A percentile compares a stretch with the other conserved stretches of the same genome.
These are phyloP conservation scores for Brenthis ino DNA, from an alignment of 2,888 invertebrate species.

Conservation along the genomic window DNA sequence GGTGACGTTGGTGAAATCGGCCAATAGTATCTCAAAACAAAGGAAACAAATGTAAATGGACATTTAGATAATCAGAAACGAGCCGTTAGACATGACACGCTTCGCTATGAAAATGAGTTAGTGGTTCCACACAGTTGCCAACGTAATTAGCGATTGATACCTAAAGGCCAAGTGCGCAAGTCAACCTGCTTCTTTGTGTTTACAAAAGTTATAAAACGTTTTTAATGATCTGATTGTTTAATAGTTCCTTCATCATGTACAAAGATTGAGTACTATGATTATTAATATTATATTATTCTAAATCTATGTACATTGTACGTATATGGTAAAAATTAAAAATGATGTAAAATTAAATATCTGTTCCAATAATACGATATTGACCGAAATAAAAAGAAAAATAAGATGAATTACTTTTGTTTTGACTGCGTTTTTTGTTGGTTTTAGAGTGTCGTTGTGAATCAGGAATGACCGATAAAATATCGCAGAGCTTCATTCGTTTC, in stretches of 20 bases:
- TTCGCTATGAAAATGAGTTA: not conserved
- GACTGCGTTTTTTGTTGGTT: not conserved
- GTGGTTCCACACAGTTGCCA: not conserved
- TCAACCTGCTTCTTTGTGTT: slow-evolving; percentile 5
- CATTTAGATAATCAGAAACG: too few species aligned
- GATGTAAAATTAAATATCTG: not conserved
- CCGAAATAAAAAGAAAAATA: not conserved
- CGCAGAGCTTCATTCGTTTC: too few species aligned
- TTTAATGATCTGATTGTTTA: slow-evolving; percentile 1
- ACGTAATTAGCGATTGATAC: slow-evolving; percentile 10
- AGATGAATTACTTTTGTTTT: not conserved
- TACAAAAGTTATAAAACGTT: not conserved
- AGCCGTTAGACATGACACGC: not conserved
- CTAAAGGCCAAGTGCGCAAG: slow-evolving; percentile 4
- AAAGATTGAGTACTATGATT: too few species aligned
- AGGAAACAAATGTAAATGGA: too few species aligned
- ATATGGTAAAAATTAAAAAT: too few species aligned
- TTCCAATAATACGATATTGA: not conserved
- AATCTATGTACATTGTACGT: too few species aligned
- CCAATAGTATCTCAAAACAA: too few species aligned
- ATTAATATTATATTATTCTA: too few species aligned
- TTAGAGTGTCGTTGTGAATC: not conserved
- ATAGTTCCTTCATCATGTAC: not conserved
- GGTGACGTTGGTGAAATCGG: too few species aligned
- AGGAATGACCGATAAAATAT: too few species aligned